Percentiles rank a stretch among this genome's conserved stretches.
phyloP scores from a whole-genome alignment of 2,888 invertebrate genomes.

The Chrysopilus asiliformis region DNA sequence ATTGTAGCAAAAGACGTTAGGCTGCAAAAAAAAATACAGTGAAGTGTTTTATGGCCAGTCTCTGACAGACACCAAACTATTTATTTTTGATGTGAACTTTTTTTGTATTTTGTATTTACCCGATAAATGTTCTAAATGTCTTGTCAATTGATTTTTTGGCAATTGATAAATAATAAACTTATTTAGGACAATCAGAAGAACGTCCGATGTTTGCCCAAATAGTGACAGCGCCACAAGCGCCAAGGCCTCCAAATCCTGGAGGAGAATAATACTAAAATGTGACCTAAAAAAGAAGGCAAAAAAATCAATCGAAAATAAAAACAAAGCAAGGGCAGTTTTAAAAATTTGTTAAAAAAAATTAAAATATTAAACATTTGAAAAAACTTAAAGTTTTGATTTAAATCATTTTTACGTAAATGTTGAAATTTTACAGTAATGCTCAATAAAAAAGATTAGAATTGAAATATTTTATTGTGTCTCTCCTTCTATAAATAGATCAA shows the following conservation, averaged over 20 bases:
- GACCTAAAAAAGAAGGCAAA: not conserved
- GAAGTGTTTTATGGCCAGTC: no score
- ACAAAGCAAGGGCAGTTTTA: no score
- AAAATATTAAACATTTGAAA: no score
- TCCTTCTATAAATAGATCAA: not conserved
- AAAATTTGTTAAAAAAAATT: no score
- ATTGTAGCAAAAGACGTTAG: no score
- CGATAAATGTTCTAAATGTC: slow-evolving; percentile 3
- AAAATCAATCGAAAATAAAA: not conserved
- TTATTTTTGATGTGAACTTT: not conserved
- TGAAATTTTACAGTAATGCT: not conserved
- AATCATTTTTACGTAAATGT: no score
- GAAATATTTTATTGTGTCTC: not conserved
- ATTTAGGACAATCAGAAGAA: slow-evolving; percentile 11
- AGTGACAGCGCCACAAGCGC: slow-evolving; percentile 11
- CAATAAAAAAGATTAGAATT: not conserved
- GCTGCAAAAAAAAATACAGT: no score
- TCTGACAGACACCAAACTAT: no score
- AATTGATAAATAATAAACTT: not conserved
- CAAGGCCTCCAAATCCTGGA: slow-evolving; percentile 5
- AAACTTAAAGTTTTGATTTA: no score
- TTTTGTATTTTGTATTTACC: not conserved
- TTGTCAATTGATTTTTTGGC: not conserved
- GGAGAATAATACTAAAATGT: slow-evolving; percentile 1
- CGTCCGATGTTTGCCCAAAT: slow-evolving; percentile 16